Conservation (phyloP, 2,888 invertebrate species). For the Abrostola triplasia region DNA sequence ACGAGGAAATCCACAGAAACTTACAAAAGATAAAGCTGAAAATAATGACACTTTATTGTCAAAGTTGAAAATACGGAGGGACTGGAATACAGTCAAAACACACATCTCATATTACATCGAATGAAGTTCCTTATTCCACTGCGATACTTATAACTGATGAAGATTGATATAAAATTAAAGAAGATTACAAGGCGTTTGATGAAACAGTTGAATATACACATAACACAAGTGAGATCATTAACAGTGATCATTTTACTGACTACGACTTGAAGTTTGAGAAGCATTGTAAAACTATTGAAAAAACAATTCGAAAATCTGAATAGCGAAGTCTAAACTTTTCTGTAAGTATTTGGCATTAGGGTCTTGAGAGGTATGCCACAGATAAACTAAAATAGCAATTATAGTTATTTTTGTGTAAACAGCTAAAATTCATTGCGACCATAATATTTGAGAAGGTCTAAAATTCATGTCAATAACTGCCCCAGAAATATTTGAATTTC, state of each 20-base stretch:
- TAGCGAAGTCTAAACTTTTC: not conserved
- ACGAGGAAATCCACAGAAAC: constrained; percentile 39
- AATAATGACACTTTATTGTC: constrained; percentile 72
- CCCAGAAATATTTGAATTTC: constrained; percentile 6
- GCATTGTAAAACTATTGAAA: not conserved
- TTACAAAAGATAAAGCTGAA: constrained; percentile 40
- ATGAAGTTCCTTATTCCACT: constrained; percentile 53
- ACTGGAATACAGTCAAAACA: constrained; percentile 54
- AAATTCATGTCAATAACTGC: constrained; percentile 5
- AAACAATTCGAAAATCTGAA: not conserved
- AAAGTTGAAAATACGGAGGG: constrained; percentile 71
- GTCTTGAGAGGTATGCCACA: too few species aligned
- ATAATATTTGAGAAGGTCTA: not conserved
- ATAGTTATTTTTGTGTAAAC: too few species aligned
- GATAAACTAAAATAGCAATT: too few species aligned
- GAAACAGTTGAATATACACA: not conserved
- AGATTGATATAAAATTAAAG: constrained; percentile 9
- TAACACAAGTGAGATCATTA: not conserved
- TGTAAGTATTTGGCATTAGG: too few species aligned
- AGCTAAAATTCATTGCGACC: too few species aligned
- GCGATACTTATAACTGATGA: constrained; percentile 11
- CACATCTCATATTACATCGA: constrained; percentile 32
- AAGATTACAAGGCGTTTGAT: not conserved
- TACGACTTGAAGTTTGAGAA: not conserved
- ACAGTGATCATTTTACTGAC: not conserved